Conservation (phyloP, 2,113 vertebrate species). For the Galemys pyrenaicus region DNA sequence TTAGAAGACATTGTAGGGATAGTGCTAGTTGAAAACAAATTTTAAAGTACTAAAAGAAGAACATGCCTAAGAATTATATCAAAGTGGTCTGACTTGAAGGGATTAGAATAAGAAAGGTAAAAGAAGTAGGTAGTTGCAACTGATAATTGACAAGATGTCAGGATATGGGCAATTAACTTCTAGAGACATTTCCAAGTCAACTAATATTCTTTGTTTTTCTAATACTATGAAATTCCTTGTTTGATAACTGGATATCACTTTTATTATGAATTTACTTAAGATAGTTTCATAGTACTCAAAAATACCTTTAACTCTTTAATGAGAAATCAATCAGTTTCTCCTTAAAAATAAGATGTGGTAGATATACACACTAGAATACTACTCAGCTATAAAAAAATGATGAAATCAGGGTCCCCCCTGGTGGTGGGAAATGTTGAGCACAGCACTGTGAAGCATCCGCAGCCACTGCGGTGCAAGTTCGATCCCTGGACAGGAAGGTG, state of each 20-base stretch:
- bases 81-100: not conserved
- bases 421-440: too few relatives aligned
- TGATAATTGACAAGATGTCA: not conserved
- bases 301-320: slow-evolving; percentile 12
- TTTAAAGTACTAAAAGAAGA: not conserved
- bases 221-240: not conserved
- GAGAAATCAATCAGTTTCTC: slow-evolving; percentile 5
- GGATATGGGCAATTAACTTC: not conserved
- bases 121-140: not conserved
- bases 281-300: not conserved
- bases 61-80: not conserved
- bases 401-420: too few relatives aligned
- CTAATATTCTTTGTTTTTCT: not conserved
- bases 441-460: too few relatives aligned
- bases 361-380: too few relatives aligned
- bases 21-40: not conserved
- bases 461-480: too few relatives aligned
- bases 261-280: slow-evolving; percentile 17
- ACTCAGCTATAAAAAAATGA: too few relatives aligned
- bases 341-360: slow-evolving; percentile 4
- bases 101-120: not conserved
- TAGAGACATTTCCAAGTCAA: not conserved
- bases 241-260: not conserved
- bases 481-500: too few relatives aligned
- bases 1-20: not conserved